Conservation (phyloP, 2,113 vertebrate genomes). For the Amblyopsis rosae region DNA sequence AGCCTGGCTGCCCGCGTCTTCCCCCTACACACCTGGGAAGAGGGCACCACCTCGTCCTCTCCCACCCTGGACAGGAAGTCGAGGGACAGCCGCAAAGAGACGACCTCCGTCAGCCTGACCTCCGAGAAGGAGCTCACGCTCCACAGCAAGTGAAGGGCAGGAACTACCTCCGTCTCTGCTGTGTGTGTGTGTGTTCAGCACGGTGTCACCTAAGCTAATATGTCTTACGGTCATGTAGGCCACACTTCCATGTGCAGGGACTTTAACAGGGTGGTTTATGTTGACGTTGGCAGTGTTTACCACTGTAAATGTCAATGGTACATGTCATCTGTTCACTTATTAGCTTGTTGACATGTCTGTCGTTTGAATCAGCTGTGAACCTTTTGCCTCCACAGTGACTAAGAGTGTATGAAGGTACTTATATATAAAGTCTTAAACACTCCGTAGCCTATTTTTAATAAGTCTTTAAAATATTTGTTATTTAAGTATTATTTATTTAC, state of each 20-base stretch:
- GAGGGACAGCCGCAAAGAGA: constrained; percentile 77
- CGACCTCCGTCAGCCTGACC: constrained; percentile 76
- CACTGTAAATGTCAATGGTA: constrained; percentile 1
- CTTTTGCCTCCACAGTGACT: background rate
- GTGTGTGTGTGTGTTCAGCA: background rate
- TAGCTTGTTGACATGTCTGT: background rate
- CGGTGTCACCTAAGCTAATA: constrained; percentile 13
- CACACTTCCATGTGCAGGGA: constrained; percentile 11
- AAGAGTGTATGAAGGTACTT: too few species aligned
- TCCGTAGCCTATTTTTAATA: background rate
- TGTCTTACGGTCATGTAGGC: constrained; percentile 14
- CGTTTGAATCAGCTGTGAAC: background rate
- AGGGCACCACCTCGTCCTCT: constrained; percentile 76
- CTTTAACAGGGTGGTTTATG: background rate
- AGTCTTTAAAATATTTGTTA: background rate
- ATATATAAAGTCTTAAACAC: background rate
- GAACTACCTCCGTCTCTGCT: background rate
- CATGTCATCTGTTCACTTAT: too few species aligned
- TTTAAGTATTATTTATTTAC: background rate
- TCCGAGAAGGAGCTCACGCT: constrained; percentile 75
- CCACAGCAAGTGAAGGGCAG: constrained; percentile 47
- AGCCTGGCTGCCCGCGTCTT: constrained; percentile 68
- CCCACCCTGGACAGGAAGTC: constrained; percentile 74
- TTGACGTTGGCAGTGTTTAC: background rate
- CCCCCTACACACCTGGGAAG: constrained; percentile 77